Evolutionary conservation across 2,797 vertebrate species (phyloP).

Genomic region (Pelobates cultripes): DNA sequence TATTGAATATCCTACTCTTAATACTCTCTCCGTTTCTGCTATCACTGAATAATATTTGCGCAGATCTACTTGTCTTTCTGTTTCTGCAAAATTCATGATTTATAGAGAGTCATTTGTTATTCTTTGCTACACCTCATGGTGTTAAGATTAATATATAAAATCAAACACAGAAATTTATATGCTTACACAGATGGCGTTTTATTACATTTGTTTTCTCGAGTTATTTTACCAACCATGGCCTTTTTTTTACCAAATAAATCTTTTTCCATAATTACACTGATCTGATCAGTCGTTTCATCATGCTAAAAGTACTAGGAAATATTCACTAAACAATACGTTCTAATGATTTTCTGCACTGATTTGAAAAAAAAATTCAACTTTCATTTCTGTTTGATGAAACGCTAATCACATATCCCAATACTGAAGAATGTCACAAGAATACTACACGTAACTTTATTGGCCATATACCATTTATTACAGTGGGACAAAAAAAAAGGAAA

Average conservation of each 20-base stretch:
- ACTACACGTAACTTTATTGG: no score
- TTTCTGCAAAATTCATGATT: neutral
- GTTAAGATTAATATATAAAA: slow-evolving; percentile 1
- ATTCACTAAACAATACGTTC: no score
- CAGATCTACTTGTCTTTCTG: neutral
- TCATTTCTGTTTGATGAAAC: no score
- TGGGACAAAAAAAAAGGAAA: no score
- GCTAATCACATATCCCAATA: no score
- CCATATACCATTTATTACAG: no score
- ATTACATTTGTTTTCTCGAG: neutral
- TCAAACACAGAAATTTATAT: neutral
- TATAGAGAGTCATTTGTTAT: neutral
- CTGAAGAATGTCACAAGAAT: no score
- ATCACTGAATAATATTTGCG: neutral
- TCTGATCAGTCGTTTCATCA: neutral
- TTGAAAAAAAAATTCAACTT: no score
- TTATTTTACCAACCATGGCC: neutral
- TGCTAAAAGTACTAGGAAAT: no score
- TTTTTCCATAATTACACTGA: neutral
- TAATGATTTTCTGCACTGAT: no score
- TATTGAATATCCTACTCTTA: neutral
- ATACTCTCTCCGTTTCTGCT: neutral
- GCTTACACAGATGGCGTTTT: neutral
- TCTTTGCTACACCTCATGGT: neutral
- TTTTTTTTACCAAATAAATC: neutral